Evolutionary conservation across 2,113 vertebrate species (phyloP).

Genomic region (Monarcha castaneiventris): DNA sequence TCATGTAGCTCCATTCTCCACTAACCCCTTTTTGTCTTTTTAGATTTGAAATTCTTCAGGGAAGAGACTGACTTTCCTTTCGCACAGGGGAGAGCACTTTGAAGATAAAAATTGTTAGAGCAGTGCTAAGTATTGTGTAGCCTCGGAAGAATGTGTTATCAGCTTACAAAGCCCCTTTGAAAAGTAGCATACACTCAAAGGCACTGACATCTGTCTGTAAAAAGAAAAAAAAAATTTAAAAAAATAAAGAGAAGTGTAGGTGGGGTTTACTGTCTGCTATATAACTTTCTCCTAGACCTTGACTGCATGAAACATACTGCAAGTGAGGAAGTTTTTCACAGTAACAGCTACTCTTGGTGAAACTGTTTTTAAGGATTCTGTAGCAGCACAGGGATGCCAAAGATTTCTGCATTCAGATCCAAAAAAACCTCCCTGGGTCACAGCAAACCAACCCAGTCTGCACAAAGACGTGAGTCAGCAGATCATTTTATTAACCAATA

Average conservation of each 20-base stretch:
- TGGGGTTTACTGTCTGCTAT: constrained; percentile 44
- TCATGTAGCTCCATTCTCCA: background rate
- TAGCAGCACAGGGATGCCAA: background rate
- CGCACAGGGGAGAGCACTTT: constrained; percentile 36
- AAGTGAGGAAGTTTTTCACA: background rate
- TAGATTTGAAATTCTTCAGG: constrained; percentile 37
- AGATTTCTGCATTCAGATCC: background rate
- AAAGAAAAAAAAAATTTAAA: background rate
- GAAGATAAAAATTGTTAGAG: constrained; percentile 61
- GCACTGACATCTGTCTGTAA: constrained; percentile 54
- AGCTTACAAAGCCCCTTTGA: constrained; percentile 62
- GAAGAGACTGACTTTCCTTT: constrained; percentile 39
- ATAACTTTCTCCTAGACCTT: constrained; percentile 44
- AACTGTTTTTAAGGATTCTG: background rate
- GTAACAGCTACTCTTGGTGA: background rate
- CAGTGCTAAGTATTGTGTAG: constrained; percentile 56
- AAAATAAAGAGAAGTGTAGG: background rate
- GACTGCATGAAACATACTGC: background rate
- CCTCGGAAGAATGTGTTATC: constrained; percentile 50
- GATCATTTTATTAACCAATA: background rate
- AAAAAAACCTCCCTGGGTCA: background rate
- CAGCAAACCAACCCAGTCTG: background rate
- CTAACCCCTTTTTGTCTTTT: constrained; percentile 46
- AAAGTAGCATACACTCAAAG: constrained; percentile 58
- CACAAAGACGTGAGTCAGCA: background rate